phyloP scores from a whole-genome alignment of 2,113 vertebrate species.

The Hystrix brachyura region DNA sequence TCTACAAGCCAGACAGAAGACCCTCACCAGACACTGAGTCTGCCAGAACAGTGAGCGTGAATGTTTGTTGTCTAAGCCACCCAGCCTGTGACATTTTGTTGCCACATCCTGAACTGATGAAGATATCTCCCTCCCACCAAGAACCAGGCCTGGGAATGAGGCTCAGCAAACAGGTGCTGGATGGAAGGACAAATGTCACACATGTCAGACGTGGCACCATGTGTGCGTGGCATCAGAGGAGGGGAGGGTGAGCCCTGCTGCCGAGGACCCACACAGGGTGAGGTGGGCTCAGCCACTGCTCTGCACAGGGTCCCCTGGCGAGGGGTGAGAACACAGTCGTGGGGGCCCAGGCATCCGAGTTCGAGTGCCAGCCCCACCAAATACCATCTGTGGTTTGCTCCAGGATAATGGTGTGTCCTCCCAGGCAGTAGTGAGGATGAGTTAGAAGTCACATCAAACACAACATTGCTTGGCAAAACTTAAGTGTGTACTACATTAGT shows the following conservation, averaged over 20 bases:
- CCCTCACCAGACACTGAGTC: too few species aligned
- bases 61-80: neutral
- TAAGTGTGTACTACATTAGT: neutral
- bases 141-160: neutral
- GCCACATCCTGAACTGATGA: neutral
- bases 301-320: neutral
- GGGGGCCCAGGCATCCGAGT: too few species aligned
- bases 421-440: neutral
- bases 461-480: neutral
- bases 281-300: neutral
- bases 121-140: neutral
- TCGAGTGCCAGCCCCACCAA: neutral
- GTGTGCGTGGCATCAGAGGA: neutral
- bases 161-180: neutral
- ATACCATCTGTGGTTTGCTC: neutral
- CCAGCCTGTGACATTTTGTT: neutral
- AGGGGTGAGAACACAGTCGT: neutral
- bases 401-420: neutral
- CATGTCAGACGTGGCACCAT: neutral
- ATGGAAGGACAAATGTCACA: neutral
- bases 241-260: neutral
- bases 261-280: neutral
- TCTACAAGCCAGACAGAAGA: too few species aligned
- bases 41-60: neutral
- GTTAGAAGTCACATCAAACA: neutral